Base-by-base conservation (phyloP, 2,888 invertebrate species). In the Cheilosia variabilis region DNA sequence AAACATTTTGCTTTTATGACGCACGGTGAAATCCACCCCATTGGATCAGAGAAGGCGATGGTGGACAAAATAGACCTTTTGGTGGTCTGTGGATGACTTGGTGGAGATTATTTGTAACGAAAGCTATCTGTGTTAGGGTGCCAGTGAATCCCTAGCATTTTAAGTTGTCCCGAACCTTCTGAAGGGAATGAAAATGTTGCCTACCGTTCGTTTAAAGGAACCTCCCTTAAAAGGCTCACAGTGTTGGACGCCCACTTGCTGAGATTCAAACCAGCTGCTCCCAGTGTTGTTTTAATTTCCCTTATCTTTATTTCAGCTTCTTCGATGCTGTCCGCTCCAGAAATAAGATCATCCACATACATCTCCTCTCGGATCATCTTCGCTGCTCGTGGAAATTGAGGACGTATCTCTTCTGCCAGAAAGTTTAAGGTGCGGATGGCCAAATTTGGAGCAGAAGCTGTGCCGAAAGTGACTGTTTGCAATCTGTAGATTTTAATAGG, bases 131-230 rank as follows among this genome's bases (percentile, higher is more conserved):
- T 13, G 17, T n/a, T n/a, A n/a, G n/a, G n/a, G n/a, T 65, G 52
- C 75, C 58, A 58, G 24, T 58, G 58, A 13, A 52, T 53, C 6
- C 62, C 62, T 15, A 62, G 41, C 43, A 52, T 72, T 31, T 58
- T 60, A 2, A 62, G 50, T 19, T 41, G 53, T 9, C 41, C 31
- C 9, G 62, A 62, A 2, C 15, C 31, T 60, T 73, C 62, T 27
- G 52, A 52, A 22, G 60, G 50, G 13, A 60, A 37, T 15, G 27
- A 15, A n/a, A n/a, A 24, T 0, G 17, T 52, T 50, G 71, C 17
- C 22, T 53, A 45, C 0, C 55, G 69, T 41, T 75, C 60, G 50
- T 58, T 37, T n/a, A 27, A 5, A 3, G 37, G 58, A 9, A 58
- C 19, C 0, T 50, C 69, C n/a, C 6, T 45, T 10, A 57, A 27